Percentiles rank a stretch among this genome's conserved stretches.
phyloP scores from a whole-genome alignment of 2,113 vertebrate genomes.

The Hipposideros armiger region DNA sequence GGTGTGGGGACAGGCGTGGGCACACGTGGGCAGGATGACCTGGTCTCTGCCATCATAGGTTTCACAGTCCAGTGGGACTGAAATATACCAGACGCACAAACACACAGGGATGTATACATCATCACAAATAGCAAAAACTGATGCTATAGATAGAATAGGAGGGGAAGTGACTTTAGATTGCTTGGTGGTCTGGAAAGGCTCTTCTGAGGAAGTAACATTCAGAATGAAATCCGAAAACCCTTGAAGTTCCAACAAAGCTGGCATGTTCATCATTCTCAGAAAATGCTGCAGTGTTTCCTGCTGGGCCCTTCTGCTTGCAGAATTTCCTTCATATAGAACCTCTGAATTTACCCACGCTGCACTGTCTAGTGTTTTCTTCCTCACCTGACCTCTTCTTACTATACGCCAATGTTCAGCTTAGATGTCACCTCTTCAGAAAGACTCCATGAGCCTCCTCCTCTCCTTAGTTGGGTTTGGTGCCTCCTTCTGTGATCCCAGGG shows the following conservation, averaged over 20 bases:
- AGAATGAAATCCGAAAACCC: neutral
- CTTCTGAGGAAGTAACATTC: neutral
- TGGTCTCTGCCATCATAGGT: neutral
- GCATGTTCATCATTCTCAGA: neutral
- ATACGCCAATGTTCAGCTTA: accelerated
- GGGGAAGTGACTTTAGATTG: no score
- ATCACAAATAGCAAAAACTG: neutral
- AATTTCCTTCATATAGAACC: neutral
- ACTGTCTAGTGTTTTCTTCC: neutral
- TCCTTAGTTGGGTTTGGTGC: neutral
- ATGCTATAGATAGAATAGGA: neutral
- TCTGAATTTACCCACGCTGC: neutral
- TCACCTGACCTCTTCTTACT: neutral
- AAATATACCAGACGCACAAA: neutral
- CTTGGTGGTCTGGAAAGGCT: neutral
- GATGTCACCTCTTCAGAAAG: neutral
- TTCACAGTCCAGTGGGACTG: neutral
- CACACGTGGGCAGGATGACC: neutral
- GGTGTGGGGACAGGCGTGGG: neutral
- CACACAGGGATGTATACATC: neutral
- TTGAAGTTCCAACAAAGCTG: no score
- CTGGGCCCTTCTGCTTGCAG: neutral
- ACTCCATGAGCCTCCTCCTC: neutral
- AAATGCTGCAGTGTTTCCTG: neutral
- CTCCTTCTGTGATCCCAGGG: neutral